phyloP scores from a whole-genome alignment of 2,797 vertebrate species.

The Danionella dracula region DNA sequence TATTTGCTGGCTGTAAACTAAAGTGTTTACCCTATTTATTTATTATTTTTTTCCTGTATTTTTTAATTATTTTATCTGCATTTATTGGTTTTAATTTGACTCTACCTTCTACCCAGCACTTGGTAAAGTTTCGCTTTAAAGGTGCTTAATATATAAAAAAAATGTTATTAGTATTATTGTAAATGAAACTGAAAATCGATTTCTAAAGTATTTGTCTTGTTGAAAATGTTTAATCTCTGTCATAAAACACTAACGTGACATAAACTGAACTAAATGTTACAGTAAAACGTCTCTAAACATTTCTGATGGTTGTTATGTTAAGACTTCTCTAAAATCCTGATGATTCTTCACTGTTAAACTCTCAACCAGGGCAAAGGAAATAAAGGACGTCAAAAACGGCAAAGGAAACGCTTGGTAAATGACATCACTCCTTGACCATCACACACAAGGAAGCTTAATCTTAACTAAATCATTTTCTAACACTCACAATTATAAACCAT shows the following conservation, averaged over 20 bases:
- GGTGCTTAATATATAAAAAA: too few species aligned
- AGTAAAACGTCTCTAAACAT: neutral
- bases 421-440: constrained; percentile 29
- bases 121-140: too few species aligned
- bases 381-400: constrained; percentile 75
- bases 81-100: too few species aligned
- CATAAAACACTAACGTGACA: neutral
- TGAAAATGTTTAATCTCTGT: neutral
- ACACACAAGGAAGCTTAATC: neutral
- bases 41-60: too few species aligned
- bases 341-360: constrained; percentile 52
- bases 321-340: neutral
- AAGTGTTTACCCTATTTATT: too few species aligned
- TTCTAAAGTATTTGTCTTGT: too few species aligned
- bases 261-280: neutral
- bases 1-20: too few species aligned
- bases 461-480: neutral
- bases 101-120: too few species aligned
- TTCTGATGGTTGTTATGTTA: constrained; percentile 9
- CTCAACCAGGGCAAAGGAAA: constrained; percentile 77
- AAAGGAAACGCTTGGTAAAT: constrained; percentile 76
- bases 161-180: too few species aligned
- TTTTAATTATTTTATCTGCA: too few species aligned
- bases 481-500: too few species aligned
- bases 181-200: too few species aligned